These are phyloP conservation scores for Drosophila pandora DNA, from an alignment of 1,140 invertebrate genomes.

Conservation along the genomic window DNA sequence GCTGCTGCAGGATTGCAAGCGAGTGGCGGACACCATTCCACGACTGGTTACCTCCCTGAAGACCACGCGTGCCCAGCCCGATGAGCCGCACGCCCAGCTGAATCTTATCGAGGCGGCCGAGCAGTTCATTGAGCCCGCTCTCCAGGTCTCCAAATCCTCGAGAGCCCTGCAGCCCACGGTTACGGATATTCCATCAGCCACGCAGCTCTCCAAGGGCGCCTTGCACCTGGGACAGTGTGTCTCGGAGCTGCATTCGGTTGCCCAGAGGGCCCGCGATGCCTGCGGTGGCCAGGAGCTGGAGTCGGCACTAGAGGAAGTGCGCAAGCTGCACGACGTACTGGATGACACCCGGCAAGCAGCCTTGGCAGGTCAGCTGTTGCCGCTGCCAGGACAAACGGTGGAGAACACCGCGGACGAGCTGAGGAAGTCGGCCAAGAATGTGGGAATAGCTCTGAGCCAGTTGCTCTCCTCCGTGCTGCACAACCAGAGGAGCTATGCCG, in stretches of 20 bases:
- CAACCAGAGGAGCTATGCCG: constrained; percentile 93
- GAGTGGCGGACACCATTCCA: constrained; percentile 92
- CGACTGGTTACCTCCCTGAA: constrained; percentile 92
- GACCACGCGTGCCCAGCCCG: constrained; percentile 88
- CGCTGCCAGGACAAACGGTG: constrained; percentile 93
- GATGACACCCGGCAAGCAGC: constrained; percentile 91
- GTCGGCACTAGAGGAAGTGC: constrained; percentile 92
- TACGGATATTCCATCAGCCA: constrained; percentile 90
- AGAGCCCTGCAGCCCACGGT: constrained; percentile 94
- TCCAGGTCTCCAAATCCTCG: constrained; percentile 90
- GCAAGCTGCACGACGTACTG: constrained; percentile 91
- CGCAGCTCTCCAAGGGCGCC: constrained; percentile 85
- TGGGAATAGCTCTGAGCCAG: constrained; percentile 89
- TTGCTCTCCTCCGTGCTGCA: constrained; percentile 93
- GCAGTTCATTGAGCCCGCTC: constrained; percentile 90
- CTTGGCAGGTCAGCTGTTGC: constrained; percentile 88
- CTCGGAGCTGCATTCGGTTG: constrained; percentile 88
- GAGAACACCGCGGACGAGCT: constrained; percentile 91
- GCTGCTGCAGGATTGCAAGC: constrained; percentile 90
- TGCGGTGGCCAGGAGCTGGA: constrained; percentile 94
- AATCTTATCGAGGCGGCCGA: constrained; percentile 94
- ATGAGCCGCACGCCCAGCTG: constrained; percentile 90
- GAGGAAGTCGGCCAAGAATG: constrained; percentile 87
- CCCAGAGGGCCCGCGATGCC: constrained; percentile 93
- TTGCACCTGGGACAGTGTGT: constrained; percentile 82